Conservation (phyloP, 2,113 vertebrate genomes). For the Pterocles burchelli region DNA sequence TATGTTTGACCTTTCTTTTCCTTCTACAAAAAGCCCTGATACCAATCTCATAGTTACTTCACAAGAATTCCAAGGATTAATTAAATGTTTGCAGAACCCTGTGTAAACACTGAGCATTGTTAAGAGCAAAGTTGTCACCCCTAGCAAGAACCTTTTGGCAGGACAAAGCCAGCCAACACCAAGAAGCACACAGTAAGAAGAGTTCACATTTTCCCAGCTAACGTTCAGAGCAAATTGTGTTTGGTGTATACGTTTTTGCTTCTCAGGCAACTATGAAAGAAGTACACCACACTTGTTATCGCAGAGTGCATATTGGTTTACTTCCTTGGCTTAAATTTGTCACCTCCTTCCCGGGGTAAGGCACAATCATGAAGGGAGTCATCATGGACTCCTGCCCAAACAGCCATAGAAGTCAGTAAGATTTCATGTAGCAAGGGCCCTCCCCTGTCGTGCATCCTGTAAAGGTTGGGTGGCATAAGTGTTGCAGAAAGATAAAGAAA, state of each 20-base stretch:
- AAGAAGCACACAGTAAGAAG: not conserved
- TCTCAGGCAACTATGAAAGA: not conserved
- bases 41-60: slow-evolving; percentile 15
- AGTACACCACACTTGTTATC: not conserved
- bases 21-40: slow-evolving; percentile 12
- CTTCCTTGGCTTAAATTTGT: not conserved
- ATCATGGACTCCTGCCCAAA: not conserved
- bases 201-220: not conserved
- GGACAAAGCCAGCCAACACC: not conserved
- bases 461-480: accelerated
- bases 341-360: not conserved
- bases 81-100: slow-evolving; percentile 36
- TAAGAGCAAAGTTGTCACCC: not conserved
- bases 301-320: not conserved
- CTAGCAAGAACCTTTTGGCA: not conserved
- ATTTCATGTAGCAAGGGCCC: not conserved
- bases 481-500: not conserved
- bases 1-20: not conserved
- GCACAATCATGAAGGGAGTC: not conserved
- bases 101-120: slow-evolving; percentile 17
- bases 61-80: slow-evolving; percentile 11
- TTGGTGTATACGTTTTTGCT: not conserved
- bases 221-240: not conserved
- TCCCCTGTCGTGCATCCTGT: accelerated
- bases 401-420: not conserved